Percentiles rank a stretch among this genome's conserved stretches.
Conservation (phyloP, 2,113 vertebrate genomes). For the Donacobius atricapilla region DNA sequence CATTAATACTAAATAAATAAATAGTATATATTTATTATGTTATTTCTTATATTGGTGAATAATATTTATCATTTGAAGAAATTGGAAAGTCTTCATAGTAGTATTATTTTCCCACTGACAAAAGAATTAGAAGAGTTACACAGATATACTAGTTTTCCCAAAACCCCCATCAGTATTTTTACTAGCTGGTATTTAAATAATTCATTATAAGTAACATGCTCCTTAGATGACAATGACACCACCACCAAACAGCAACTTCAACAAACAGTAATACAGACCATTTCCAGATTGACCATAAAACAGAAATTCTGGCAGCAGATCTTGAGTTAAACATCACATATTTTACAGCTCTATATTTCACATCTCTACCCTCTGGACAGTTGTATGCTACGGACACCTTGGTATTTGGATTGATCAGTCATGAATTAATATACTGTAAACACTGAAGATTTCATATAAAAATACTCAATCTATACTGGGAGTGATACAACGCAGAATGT, state of each 20-base stretch:
- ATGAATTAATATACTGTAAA: neutral
- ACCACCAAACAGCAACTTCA: neutral
- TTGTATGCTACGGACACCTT: neutral
- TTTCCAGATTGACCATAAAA: neutral
- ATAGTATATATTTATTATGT: neutral
- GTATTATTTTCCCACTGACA: neutral
- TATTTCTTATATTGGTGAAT: neutral
- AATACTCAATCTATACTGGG: neutral
- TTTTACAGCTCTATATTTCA: neutral
- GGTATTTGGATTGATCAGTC: neutral
- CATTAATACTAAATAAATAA: neutral
- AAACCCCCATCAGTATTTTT: neutral
- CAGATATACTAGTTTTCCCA: neutral
- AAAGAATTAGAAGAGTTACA: neutral
- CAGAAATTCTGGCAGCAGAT: neutral
- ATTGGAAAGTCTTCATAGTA: neutral
- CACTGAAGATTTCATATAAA: neutral
- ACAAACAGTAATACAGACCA: neutral
- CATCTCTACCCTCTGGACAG: neutral
- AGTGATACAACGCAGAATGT: neutral
- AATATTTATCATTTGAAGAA: neutral
- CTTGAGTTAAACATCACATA: neutral
- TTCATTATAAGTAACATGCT: neutral
- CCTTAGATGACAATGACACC: neutral
- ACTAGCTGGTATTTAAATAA: neutral